Percentiles rank a stretch among this genome's conserved stretches.
phyloP scores from a whole-genome alignment of 2,888 invertebrate genomes.

The Biston betularia region DNA sequence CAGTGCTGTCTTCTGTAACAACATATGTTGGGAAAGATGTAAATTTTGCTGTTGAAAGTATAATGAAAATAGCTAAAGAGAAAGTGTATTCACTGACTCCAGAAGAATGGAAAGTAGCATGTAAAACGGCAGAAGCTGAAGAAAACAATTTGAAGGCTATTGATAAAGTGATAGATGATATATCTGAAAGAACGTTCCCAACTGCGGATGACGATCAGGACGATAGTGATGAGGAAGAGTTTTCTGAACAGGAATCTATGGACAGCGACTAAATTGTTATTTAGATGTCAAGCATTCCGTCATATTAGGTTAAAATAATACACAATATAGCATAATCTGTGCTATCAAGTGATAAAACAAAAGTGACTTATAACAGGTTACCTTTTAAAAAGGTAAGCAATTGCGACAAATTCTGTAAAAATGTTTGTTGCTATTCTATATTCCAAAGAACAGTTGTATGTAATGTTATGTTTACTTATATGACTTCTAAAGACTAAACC shows the following conservation, averaged over 20 bases:
- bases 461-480: not conserved
- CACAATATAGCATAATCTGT: no score
- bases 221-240: slow-evolving; percentile 51
- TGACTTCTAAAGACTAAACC: slow-evolving; percentile 30
- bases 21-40: slow-evolving; percentile 50
- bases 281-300: not conserved
- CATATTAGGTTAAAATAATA: not conserved
- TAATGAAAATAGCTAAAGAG: slow-evolving; percentile 53
- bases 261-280: slow-evolving; percentile 47
- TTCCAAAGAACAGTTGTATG: not conserved
- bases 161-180: slow-evolving; percentile 54
- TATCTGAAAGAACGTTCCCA: slow-evolving; percentile 51
- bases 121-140: slow-evolving; percentile 49
- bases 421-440: not conserved
- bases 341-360: no score
- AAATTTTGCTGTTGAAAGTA: slow-evolving; percentile 47
- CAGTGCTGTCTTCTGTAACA: slow-evolving; percentile 43
- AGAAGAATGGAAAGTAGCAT: slow-evolving; percentile 50
- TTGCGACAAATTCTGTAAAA: not conserved
- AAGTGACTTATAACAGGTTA: not conserved
- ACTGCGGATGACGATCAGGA: slow-evolving; percentile 47
- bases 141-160: slow-evolving; percentile 52
- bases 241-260: slow-evolving; percentile 51
- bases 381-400: not conserved
- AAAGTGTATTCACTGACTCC: slow-evolving; percentile 45